These are phyloP conservation scores for Crypturellus tataupa DNA, from an alignment of 2,797 vertebrate species.

Conservation along the genomic window DNA sequence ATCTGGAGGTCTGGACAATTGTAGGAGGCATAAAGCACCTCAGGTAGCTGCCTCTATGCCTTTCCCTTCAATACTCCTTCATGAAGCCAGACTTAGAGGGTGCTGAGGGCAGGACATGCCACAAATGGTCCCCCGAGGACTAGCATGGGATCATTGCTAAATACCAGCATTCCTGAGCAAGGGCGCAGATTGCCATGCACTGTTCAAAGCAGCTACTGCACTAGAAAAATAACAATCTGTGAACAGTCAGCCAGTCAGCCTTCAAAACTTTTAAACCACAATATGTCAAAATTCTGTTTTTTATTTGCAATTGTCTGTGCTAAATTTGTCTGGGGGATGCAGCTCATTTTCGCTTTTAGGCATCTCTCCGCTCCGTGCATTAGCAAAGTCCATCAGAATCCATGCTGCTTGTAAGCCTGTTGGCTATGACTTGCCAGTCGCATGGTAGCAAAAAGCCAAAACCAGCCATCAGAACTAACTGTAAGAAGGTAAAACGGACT, in stretches of 20 bases:
- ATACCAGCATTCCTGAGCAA: neutral
- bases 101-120: neutral
- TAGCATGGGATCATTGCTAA: neutral
- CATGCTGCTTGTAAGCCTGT: neutral
- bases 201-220: neutral
- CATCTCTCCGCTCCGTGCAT: neutral
- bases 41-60: rapidly evolving
- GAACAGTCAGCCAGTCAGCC: neutral
- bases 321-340: neutral
- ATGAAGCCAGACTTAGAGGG: neutral
- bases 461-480: neutral
- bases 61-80: neutral
- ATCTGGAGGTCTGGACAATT: neutral
- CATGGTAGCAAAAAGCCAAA: neutral
- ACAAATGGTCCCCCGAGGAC: neutral
- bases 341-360: neutral
- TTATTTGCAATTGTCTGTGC: neutral
- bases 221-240: neutral
- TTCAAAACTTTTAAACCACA: neutral
- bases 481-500: slow-evolving; percentile 12
- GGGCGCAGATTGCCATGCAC: neutral
- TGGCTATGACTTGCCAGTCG: neutral
- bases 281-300: neutral
- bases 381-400: neutral
- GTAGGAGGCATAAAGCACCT: neutral